Base-by-base conservation (phyloP, 2,113 vertebrate species). In the Actinemys pallida region DNA sequence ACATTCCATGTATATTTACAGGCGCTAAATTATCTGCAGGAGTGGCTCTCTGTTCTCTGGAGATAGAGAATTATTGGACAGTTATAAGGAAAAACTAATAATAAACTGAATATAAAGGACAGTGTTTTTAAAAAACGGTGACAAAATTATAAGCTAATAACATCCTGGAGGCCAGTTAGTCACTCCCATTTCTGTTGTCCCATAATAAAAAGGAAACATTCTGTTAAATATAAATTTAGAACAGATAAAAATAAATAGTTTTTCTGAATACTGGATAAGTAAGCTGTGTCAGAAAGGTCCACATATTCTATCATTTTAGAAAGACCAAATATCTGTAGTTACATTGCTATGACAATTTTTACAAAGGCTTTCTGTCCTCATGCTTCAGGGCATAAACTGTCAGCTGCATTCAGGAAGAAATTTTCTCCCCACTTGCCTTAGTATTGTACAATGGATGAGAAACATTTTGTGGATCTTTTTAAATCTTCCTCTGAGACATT, bases 151-250 rank as follows among this genome's bases (percentile, higher is more conserved):
- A 94, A 79, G 49, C 52, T 39, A n/a, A n/a, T 69, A 35, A 50
- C 49, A 25, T 81, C 86, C 45, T 83, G 20, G 62, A 31, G 49
- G 6, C 25, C n/a, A 49, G 76, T 35, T 97, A 91, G 53, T 91
- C 91, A 78, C 16, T 47, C 35, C 17, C 53, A 8, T 53, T 94
- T 84, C 78, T 35, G 35, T 72, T 83, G 49, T 35, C 35, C 35
- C 62, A n/a, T 72, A 92, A 56, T 88, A 94, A 94, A 95, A 95
- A 92, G 69, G 6, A 52, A 95, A 86, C 56, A 78, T 17, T n/a
- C 62, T 86, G 14, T 69, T 92, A 84, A 86, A 89, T 90, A 84
- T 87, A 93, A 62, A 84, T 83, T 90, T 8, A 22, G 91, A 93
- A 92, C 84, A 20, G 3, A 24, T 84, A 49, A 53, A 82, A 90